Base-by-base conservation (phyloP, 2,888 invertebrate genomes). In the Seira musarum region DNA sequence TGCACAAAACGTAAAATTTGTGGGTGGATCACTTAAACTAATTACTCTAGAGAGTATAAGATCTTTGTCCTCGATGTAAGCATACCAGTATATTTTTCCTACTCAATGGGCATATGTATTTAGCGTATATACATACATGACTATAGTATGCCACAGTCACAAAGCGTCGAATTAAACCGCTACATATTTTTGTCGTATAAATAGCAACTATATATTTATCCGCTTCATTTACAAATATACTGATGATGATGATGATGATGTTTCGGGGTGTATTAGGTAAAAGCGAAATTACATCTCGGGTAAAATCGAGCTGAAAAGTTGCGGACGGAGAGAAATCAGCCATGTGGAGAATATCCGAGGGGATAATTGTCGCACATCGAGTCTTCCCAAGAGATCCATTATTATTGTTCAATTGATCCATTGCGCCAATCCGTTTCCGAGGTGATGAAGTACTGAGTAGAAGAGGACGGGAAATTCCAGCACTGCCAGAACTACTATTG, bases 361-460 rank as follows among this genome's bases (percentile, higher is more conserved):
- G 57, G 53, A 65, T 53, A 2, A 73, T 19, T 13, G 21, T 25
- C 24, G 66, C 13, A 57, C 40, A 40, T 22, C 35, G 24, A 40
- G 25, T n/a, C 24, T 61, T 67, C 74, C 74, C 74, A 60, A 60
- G 74, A 67, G 74, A 67, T 22, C 22, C 60, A 49, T 72, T 66
- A 80, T 80, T 80, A 73, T 72, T 80, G 40, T 17, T 67, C 61
- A 73, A 73, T 68, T 75, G 74, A 46, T 61, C 61, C 40, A 75
- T 40, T 61, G 60, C n/a, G n/a, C n/a, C n/a, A 66, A 30, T 46
- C n/a, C 74, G 67, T 25, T 35, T 24, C 5, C 57, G 57, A 10
- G 74, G 74, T 40, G 74, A 75, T 46, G n/a, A n/a, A n/a, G n/a
- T n/a, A n/a, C n/a, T 67, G 61, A 75, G 67, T 75, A 60, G 35